Percentiles rank a stretch among this genome's conserved stretches.
Conservation (phyloP, 2,113 vertebrate species). For the Mormyrus lacerda region DNA sequence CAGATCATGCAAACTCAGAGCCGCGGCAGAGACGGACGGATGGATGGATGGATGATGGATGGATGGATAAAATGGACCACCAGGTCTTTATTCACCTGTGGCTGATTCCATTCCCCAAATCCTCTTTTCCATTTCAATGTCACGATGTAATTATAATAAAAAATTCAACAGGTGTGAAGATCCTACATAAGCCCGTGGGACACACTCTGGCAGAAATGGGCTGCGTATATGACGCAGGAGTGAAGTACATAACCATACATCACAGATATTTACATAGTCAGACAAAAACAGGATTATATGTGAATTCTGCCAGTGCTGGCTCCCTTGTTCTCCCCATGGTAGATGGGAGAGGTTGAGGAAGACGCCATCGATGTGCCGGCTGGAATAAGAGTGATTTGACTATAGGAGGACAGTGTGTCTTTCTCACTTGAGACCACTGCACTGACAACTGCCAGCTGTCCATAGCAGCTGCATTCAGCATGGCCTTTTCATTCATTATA, state of each 20-base stretch:
- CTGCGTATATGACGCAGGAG: not conserved
- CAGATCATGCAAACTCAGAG: not conserved
- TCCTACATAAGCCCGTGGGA: not conserved
- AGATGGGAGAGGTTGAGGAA: not conserved
- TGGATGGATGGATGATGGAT: not conserved
- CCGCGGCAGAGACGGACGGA: not conserved
- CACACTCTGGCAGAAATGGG: not conserved
- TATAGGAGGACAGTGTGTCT: not conserved
- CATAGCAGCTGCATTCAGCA: not conserved
- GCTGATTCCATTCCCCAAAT: not conserved
- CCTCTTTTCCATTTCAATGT: not conserved
- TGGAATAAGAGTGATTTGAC: not conserved
- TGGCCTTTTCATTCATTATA: not conserved
- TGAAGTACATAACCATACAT: not conserved
- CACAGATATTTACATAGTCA: not conserved
- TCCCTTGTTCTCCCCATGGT: not conserved
- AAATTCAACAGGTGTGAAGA: not conserved
- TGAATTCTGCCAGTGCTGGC: not conserved
- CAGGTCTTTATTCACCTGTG: not conserved
- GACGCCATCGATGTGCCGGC: not conserved
- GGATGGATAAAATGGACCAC: not conserved
- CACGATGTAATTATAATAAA: not conserved
- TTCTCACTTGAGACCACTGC: not conserved
- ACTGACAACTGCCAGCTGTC: not conserved
- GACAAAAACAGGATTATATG: not conserved